Conservation (phyloP, 2,113 vertebrate species). For the Coracopsis vasa region DNA sequence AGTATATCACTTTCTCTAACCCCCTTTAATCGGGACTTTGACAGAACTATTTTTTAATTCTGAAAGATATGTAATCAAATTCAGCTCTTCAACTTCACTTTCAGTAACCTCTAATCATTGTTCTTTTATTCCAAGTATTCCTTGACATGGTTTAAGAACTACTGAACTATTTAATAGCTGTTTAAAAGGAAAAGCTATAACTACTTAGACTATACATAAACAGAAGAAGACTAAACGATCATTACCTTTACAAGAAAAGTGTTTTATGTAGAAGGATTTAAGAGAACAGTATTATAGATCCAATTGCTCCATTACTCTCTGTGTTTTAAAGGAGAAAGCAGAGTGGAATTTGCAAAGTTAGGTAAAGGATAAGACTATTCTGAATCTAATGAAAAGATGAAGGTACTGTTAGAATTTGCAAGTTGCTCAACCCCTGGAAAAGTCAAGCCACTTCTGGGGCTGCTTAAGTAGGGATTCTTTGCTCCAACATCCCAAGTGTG, state of each 20-base stretch:
- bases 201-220: conserved; percentile 22
- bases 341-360: background rate
- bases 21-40: background rate
- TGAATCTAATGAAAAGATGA: background rate
- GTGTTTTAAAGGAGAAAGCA: background rate
- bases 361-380: background rate
- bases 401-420: background rate
- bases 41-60: conserved; percentile 55
- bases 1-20: conserved; percentile 10
- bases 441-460: background rate
- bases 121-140: conserved; percentile 73
- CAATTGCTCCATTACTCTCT: background rate
- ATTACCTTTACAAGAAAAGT: background rate
- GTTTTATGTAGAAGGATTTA: conserved; percentile 18
- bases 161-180: conserved; percentile 56
- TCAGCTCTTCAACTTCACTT: conserved; percentile 63
- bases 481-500: background rate
- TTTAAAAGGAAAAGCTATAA: conserved; percentile 34
- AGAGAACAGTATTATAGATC: background rate
- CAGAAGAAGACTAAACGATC: background rate
- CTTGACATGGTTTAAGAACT: conserved; percentile 64
- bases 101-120: conserved; percentile 64
- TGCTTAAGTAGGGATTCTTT: background rate
- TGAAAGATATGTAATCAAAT: conserved; percentile 58
- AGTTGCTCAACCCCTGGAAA: background rate